phyloP scores from a whole-genome alignment of 2,797 vertebrate genomes.

The Microchirus variegatus region DNA sequence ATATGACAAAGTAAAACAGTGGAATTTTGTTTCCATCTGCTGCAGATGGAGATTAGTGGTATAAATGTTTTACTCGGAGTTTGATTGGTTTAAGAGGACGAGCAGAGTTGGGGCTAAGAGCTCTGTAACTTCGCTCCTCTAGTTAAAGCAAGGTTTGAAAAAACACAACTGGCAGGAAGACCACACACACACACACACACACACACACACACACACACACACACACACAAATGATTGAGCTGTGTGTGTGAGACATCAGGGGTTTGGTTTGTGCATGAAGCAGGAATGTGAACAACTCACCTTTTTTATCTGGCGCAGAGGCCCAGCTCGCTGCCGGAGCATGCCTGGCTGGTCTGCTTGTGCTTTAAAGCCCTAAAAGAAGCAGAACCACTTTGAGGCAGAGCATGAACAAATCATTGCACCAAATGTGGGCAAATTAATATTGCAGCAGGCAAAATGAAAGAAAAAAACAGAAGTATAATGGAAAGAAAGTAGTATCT shows the following conservation, averaged over 20 bases:
- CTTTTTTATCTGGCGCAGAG: slow-evolving; percentile 74
- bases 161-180: slow-evolving; percentile 41
- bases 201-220: slow-evolving; percentile 24
- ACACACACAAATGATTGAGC: slow-evolving; percentile 28
- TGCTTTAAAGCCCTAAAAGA: slow-evolving; percentile 55
- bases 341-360: slow-evolving; percentile 64
- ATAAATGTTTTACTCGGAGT: not conserved
- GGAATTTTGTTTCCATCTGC: slow-evolving; percentile 1
- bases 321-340: slow-evolving; percentile 74
- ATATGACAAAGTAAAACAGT: not conserved
- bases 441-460: slow-evolving; percentile 31
- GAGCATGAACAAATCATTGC: slow-evolving; percentile 26
- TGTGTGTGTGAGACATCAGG: slow-evolving; percentile 61
- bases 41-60: not conserved
- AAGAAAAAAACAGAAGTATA: not conserved
- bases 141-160: slow-evolving; percentile 23
- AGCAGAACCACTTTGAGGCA: slow-evolving; percentile 34
- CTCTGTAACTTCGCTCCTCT: slow-evolving; percentile 32
- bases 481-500: slow-evolving; percentile 8
- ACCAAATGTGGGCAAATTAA: slow-evolving; percentile 30
- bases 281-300: slow-evolving; percentile 84
- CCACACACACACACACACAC: slow-evolving; percentile 22
- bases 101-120: not conserved
- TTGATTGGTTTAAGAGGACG: slow-evolving; percentile 16
- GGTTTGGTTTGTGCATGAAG: slow-evolving; percentile 83